Conservation (phyloP, 2,888 invertebrate species). For the Latheticus oryzae region DNA sequence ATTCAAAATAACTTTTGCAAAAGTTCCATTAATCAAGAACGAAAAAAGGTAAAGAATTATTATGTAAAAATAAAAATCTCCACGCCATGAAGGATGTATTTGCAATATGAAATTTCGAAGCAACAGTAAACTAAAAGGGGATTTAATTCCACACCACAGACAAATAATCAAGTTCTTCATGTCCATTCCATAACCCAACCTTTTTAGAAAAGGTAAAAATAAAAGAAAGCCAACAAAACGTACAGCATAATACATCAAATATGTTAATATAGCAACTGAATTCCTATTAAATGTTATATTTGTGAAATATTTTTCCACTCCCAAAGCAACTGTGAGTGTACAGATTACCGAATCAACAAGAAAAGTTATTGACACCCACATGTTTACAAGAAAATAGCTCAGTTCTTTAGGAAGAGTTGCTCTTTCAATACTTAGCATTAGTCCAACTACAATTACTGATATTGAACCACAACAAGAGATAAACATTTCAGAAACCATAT, state of each 20-base stretch:
- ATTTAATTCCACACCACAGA: slow-evolving; percentile 74
- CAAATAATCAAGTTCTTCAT: slow-evolving; percentile 71
- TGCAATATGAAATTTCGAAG: too few species aligned
- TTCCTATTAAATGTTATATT: not conserved
- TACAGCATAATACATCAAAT: not conserved
- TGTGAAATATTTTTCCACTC: too few species aligned
- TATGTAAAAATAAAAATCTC: slow-evolving; percentile 64
- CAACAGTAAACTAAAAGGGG: slow-evolving; percentile 63
- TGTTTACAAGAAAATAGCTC: slow-evolving; percentile 59
- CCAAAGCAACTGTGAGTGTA: not conserved
- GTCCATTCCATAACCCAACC: slow-evolving; percentile 71
- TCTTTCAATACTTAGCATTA: slow-evolving; percentile 69
- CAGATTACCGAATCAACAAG: not conserved
- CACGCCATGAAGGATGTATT: too few species aligned
- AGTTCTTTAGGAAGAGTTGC: slow-evolving; percentile 66
- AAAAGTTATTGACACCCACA: not conserved
- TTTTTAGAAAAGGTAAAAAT: slow-evolving; percentile 66
- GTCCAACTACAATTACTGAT: slow-evolving; percentile 72
- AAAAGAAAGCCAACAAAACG: slow-evolving; percentile 59
- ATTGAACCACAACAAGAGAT: slow-evolving; percentile 69
- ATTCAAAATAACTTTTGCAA: slow-evolving; percentile 67
- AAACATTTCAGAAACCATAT: slow-evolving; percentile 1
- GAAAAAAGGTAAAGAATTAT: slow-evolving; percentile 71
- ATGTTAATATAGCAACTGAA: slow-evolving; percentile 2
- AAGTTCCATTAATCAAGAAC: slow-evolving; percentile 70